Percentiles rank a stretch among this genome's conserved stretches.
phyloP scores from a whole-genome alignment of 1,140 invertebrate species.

The Drosophila aff. region DNA sequence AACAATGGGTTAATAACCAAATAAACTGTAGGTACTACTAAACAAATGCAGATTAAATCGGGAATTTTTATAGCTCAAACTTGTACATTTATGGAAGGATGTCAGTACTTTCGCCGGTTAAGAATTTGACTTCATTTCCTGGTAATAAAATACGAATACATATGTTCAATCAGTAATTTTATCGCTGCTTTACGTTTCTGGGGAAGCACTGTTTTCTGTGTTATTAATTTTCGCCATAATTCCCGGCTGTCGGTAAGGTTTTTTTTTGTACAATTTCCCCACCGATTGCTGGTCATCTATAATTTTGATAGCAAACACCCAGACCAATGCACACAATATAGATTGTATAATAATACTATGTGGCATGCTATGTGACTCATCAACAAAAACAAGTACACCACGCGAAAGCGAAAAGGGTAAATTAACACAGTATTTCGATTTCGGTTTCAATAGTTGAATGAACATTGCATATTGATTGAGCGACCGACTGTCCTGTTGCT shows the following conservation, averaged over 20 bases:
- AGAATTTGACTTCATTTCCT: neutral
- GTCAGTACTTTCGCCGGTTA: neutral
- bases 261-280: conserved; percentile 28
- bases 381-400: conserved; percentile 17
- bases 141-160: neutral
- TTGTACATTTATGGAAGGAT: neutral
- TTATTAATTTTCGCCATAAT: conserved; percentile 48
- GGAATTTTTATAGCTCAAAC: neutral
- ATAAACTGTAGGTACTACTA: no score
- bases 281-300: conserved; percentile 45
- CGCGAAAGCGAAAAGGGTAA: conserved; percentile 26
- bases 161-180: neutral
- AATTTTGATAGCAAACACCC: conserved; percentile 48
- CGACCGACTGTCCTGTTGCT: neutral
- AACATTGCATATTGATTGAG: conserved; percentile 44
- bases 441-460: conserved; percentile 51
- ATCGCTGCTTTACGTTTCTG: neutral
- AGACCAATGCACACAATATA: conserved; percentile 26
- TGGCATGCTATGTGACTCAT: conserved; percentile 46
- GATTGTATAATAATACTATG: conserved; percentile 57
- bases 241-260: conserved; percentile 9
- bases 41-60: neutral
- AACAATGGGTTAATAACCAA: neutral
- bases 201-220: conserved; percentile 5
- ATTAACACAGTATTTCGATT: conserved; percentile 18